Conservation (phyloP, 2,113 vertebrate species). For the Pandion haliaetus region DNA sequence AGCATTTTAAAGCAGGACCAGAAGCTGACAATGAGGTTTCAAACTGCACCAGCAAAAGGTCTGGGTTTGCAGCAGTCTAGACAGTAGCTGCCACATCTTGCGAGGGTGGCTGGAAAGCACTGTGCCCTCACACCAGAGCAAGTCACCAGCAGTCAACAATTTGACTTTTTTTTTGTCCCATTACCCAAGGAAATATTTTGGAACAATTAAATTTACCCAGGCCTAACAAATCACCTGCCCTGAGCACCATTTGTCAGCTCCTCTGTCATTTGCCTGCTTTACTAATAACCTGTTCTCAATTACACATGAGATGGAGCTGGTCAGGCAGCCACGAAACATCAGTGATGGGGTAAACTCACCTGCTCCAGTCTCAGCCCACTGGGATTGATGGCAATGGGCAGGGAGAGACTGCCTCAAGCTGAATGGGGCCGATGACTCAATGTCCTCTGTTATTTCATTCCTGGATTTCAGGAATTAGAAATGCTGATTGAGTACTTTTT, state of each 20-base stretch:
- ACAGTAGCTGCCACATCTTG: neutral
- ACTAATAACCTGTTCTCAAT: neutral
- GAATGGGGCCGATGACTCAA: neutral
- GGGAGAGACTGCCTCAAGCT: neutral
- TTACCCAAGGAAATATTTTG: neutral
- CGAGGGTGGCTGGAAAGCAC: neutral
- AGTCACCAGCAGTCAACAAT: neutral
- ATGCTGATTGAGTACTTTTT: neutral
- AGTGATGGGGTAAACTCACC: neutral
- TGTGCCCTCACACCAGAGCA: neutral
- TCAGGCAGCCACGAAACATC: neutral
- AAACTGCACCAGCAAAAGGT: neutral
- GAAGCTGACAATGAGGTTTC: neutral
- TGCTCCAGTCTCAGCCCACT: neutral
- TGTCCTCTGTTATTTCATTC: neutral
- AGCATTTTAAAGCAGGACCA: neutral
- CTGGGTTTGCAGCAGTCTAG: slow-evolving; percentile 24
- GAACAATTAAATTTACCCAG: neutral
- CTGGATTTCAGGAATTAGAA: neutral
- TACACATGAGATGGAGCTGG: neutral
- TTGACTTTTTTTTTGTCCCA: neutral
- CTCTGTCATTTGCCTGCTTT: neutral
- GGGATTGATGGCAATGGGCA: neutral
- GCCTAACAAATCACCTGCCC: neutral
- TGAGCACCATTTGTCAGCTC: neutral